Evolutionary conservation across 2,888 invertebrate species (phyloP).

Genomic region (Epinotia bilunana): DNA sequence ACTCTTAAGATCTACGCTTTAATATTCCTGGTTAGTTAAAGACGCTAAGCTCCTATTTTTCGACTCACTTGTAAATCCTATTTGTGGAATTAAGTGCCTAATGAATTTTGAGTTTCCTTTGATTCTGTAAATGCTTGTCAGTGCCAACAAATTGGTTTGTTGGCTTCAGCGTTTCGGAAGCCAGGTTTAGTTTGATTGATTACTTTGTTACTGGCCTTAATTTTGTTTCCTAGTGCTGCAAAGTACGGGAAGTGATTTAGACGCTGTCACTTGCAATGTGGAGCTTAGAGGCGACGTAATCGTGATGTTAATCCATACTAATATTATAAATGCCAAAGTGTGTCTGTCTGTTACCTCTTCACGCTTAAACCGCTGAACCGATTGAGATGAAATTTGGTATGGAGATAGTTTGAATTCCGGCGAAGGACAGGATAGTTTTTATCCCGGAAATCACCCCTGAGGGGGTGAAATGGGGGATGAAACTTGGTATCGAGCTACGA

Average conservation of each 20-base stretch:
- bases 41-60: background rate
- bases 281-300: background rate
- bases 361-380: too few relatives aligned
- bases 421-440: too few relatives aligned
- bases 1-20: too few relatives aligned
- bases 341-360: too few relatives aligned
- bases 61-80: background rate
- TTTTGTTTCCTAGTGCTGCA: slow-evolving; percentile 25
- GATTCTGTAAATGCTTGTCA: slow-evolving; percentile 15
- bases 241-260: slow-evolving; percentile 33
- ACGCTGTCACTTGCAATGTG: background rate
- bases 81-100: background rate
- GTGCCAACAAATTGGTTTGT: slow-evolving; percentile 5
- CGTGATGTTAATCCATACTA: too few relatives aligned
- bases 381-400: too few relatives aligned
- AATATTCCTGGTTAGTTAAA: too few relatives aligned
- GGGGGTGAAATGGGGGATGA: too few relatives aligned
- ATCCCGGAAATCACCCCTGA: too few relatives aligned
- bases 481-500: too few relatives aligned
- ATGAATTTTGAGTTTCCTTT: slow-evolving; percentile 12
- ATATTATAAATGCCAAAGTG: too few relatives aligned
- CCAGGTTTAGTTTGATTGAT: slow-evolving; percentile 29
- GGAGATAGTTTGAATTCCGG: too few relatives aligned
- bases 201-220: slow-evolving; percentile 29
- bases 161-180: slow-evolving; percentile 3